Evolutionary conservation across 2,888 invertebrate species (phyloP), one percentile per base, ranked within the genome.

Genomic region (Acleris literana): DNA sequence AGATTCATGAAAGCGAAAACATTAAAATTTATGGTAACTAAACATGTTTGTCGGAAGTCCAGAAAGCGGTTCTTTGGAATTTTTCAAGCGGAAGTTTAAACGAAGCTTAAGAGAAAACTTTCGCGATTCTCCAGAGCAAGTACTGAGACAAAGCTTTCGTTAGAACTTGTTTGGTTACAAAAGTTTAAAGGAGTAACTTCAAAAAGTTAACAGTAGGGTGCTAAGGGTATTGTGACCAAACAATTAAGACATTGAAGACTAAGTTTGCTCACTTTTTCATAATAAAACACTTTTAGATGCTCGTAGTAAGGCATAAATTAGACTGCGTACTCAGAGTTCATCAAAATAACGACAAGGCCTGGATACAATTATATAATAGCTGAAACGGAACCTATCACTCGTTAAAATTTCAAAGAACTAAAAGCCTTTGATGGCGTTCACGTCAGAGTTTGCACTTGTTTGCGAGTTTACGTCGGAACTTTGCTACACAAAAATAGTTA

Each of bases 91-190:
- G 29, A 20, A 20, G 5, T 20, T 43, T 44, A 39, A 55, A 39
- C 55, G 22, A 46, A 29, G 18, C 55, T 55, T 29, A 55, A 55
- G 54, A 16, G 58, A 9, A 59, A 55, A 63, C 49, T 51, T 56
- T 49, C 7, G 11, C 33, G 11, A 46, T 46, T 46, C 57, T 22
- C 25, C n/a, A 17, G 25, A 57, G 57, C 51, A 56, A 56, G 43
- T 49, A n/a, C 17, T 39, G 55, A 63, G 49, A 49, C 63, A 33
- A 56, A 49, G 63, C 49, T 25, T 49, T 63, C 22, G 55, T 22
- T 54, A 25, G 22, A 48, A 54, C 6, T 55, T 62, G 25, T 25
- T 20, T 48, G 46, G 16, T 20, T 46, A n/a, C 53, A 46, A 11
- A 11, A 54, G 18, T 54, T 54, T 62, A 53, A 29, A 4, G 20